These are phyloP conservation scores for Drosophila teissieri DNA, from an alignment of 1,140 invertebrate species.

Conservation along the genomic window DNA sequence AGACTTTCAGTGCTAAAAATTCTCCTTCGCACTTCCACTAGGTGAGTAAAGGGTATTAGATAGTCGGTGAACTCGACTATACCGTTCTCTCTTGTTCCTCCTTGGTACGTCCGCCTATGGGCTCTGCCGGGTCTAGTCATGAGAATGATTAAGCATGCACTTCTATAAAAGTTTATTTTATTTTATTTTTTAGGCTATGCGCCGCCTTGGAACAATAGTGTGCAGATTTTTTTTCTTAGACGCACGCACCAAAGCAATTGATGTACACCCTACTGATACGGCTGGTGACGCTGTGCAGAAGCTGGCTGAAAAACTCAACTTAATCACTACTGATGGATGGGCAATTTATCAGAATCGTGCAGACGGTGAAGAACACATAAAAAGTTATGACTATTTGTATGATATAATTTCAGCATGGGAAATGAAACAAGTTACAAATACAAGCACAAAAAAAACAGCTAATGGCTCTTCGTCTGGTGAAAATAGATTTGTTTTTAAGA, in stretches of 20 bases:
- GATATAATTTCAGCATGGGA: slow-evolving; percentile 98
- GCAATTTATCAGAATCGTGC: slow-evolving; percentile 95
- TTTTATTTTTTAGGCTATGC: slow-evolving; percentile 89
- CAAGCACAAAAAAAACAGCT: slow-evolving; percentile 86
- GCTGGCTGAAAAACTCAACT: slow-evolving; percentile 94
- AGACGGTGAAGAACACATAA: slow-evolving; percentile 95
- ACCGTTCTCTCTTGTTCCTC: no score
- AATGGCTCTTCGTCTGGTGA: slow-evolving; percentile 91
- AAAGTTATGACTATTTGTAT: slow-evolving; percentile 96
- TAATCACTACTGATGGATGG: slow-evolving; percentile 94
- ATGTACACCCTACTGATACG: slow-evolving; percentile 97
- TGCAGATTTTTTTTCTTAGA: slow-evolving; percentile 98
- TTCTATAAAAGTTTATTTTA: background rate
- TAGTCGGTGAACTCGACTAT: no score
- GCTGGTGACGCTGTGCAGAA: slow-evolving; percentile 95
- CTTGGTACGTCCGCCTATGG: no score
- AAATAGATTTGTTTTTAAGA: slow-evolving; percentile 97
- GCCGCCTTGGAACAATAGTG: slow-evolving; percentile 95
- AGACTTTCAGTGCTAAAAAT: no score
- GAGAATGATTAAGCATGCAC: no score
- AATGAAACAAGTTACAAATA: slow-evolving; percentile 88
- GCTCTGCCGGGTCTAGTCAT: no score
- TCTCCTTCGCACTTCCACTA: no score
- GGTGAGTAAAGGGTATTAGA: no score
- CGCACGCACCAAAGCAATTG: slow-evolving; percentile 97